A percentile compares a stretch with the other conserved stretches of the same genome.
Evolutionary conservation across 2,888 invertebrate genomes (phyloP).

Genomic region (Iphiclides podalirius): DNA sequence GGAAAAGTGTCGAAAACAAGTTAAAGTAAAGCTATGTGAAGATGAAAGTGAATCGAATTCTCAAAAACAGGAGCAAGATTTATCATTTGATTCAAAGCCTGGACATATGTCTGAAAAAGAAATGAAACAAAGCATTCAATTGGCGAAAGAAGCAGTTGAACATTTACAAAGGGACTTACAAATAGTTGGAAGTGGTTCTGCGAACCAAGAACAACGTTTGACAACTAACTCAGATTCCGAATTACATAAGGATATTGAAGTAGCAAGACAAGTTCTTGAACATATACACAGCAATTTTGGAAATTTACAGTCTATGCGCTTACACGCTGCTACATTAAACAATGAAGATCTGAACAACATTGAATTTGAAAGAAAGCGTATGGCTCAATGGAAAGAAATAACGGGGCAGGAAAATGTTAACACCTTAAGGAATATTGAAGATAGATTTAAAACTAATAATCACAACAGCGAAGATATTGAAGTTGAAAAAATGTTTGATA

Average conservation of each 20-base stretch:
- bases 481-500: slow-evolving; percentile 9
- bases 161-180: slow-evolving; percentile 54
- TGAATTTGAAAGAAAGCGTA: slow-evolving; percentile 49
- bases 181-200: slow-evolving; percentile 44
- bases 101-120: slow-evolving; percentile 44
- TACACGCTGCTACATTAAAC: slow-evolving; percentile 38
- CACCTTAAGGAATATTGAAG: slow-evolving; percentile 58
- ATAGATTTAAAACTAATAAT: slow-evolving; percentile 46
- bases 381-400: slow-evolving; percentile 62
- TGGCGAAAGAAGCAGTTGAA: slow-evolving; percentile 67
- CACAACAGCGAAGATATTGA: slow-evolving; percentile 20
- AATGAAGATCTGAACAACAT: slow-evolving; percentile 37
- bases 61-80: slow-evolving; percentile 36
- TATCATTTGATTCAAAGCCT: slow-evolving; percentile 31
- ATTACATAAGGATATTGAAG: slow-evolving; percentile 57
- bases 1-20: slow-evolving; percentile 56
- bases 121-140: slow-evolving; percentile 57
- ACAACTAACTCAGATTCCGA: slow-evolving; percentile 41
- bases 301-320: slow-evolving; percentile 47
- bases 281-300: slow-evolving; percentile 54
- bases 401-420: slow-evolving; percentile 52
- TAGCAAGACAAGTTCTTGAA: slow-evolving; percentile 53
- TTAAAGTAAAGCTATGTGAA: slow-evolving; percentile 62
- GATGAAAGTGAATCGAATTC: slow-evolving; percentile 39
- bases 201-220: slow-evolving; percentile 36